Evolutionary conservation across 2,797 vertebrate genomes (phyloP).

Genomic region (Cyprinella venusta): DNA sequence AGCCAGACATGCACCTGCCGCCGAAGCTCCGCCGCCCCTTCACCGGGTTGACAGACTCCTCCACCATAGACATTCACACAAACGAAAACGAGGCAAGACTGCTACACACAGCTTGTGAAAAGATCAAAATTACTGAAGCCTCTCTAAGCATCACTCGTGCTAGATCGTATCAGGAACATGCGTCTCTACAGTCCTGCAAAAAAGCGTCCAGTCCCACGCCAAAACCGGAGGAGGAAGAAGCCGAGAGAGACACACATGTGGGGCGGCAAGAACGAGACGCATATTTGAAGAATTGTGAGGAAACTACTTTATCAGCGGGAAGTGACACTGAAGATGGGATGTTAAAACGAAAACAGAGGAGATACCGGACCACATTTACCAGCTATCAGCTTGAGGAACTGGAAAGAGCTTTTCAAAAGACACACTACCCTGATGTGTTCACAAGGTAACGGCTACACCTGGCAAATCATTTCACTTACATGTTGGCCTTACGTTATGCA

Average conservation of each 20-base stretch:
- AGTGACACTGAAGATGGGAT: conserved; percentile 87
- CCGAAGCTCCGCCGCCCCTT: conserved; percentile 81
- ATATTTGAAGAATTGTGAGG: conserved; percentile 82
- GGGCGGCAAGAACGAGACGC: conserved; percentile 71
- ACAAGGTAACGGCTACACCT: conserved; percentile 78
- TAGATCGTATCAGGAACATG: conserved; percentile 81
- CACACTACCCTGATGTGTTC: conserved; percentile 89
- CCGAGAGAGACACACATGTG: conserved; percentile 72
- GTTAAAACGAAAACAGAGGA: conserved; percentile 87
- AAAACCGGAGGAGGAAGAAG: conserved; percentile 58
- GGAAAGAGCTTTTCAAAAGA: conserved; percentile 90
- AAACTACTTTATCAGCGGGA: conserved; percentile 84
- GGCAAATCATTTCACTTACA: not conserved
- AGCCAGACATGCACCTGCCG: conserved; percentile 80
- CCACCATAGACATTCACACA: conserved; percentile 12
- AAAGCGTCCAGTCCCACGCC: not conserved
- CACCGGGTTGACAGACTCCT: conserved; percentile 56
- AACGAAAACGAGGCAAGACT: conserved; percentile 46
- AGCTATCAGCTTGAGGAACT: conserved; percentile 90
- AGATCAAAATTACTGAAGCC: conserved; percentile 82
- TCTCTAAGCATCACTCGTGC: conserved; percentile 85
- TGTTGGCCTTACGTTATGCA: not conserved
- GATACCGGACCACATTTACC: conserved; percentile 89
- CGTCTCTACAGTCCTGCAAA: conserved; percentile 64
- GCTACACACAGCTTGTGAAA: conserved; percentile 69